Evolutionary conservation across 2,797 vertebrate genomes (phyloP).

Genomic region (Karalla daura): DNA sequence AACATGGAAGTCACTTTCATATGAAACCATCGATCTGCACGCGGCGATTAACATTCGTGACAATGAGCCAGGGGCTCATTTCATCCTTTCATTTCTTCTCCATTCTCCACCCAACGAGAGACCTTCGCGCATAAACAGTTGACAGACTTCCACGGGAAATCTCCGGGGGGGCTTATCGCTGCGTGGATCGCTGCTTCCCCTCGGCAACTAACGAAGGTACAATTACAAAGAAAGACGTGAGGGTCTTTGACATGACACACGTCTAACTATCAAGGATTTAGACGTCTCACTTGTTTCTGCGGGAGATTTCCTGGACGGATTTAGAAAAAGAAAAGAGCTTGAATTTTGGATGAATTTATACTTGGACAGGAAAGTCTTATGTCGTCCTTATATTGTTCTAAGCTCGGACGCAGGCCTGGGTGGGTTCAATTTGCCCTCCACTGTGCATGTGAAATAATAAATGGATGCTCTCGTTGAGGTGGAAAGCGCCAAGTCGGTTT

Average conservation of each 20-base stretch:
- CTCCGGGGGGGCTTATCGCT: conserved; percentile 27
- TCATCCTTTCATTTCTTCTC: conserved; percentile 25
- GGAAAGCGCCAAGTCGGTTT: conserved; percentile 61
- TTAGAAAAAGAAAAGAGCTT: background rate
- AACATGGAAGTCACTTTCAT: conserved; percentile 55
- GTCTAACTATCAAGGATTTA: conserved; percentile 30
- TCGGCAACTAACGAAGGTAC: conserved; percentile 7
- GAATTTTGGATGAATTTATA: conserved; percentile 1
- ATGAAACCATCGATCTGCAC: conserved; percentile 53
- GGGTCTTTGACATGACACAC: conserved; percentile 21
- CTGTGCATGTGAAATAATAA: conserved; percentile 66
- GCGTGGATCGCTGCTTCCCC: conserved; percentile 33
- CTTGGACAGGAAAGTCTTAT: conserved; percentile 2
- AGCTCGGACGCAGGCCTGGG: conserved; percentile 12
- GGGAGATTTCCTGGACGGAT: background rate
- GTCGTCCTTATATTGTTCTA: conserved; percentile 25
- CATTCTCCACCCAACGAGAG: conserved; percentile 22
- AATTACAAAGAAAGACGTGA: conserved; percentile 30
- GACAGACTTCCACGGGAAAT: conserved; percentile 33
- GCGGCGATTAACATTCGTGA: conserved; percentile 32
- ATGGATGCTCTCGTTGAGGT: conserved; percentile 53
- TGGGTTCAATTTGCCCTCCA: conserved; percentile 39
- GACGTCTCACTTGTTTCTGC: conserved; percentile 8
- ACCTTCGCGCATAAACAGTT: conserved; percentile 23
- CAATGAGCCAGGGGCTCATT: background rate